Percentiles rank a stretch among this genome's conserved stretches.
These are phyloP conservation scores for Abscondita cerata DNA, from an alignment of 2,888 invertebrate genomes.

Conservation along the genomic window DNA sequence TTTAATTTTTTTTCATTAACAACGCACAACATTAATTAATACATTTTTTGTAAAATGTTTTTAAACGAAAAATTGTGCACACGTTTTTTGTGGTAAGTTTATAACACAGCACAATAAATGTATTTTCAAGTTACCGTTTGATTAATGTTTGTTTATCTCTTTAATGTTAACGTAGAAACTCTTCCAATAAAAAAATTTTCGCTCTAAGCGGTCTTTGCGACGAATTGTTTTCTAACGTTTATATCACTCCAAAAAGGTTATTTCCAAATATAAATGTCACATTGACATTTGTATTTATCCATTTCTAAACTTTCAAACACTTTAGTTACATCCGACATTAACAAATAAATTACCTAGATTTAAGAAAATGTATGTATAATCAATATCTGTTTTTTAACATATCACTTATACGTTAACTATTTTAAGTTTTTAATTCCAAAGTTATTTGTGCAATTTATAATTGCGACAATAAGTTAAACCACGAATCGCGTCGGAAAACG, in stretches of 20 bases:
- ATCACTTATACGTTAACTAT: too few relatives aligned
- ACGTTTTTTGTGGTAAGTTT: too few relatives aligned
- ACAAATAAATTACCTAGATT: neutral
- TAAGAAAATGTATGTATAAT: neutral
- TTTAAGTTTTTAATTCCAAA: neutral
- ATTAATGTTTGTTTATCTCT: too few relatives aligned
- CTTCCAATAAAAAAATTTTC: too few relatives aligned
- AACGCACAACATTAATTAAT: constrained; percentile 1
- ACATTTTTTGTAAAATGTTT: too few relatives aligned
- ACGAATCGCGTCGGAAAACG: constrained; percentile 25
- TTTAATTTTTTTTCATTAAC: neutral
- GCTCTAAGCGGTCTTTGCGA: neutral
- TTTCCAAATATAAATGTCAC: constrained; percentile 17
- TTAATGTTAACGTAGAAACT: too few relatives aligned
- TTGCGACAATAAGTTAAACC: neutral
- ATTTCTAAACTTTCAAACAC: constrained; percentile 15
- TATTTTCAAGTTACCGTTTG: too few relatives aligned
- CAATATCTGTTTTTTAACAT: neutral
- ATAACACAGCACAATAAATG: too few relatives aligned
- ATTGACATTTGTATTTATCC: constrained; percentile 18
- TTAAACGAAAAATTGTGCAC: too few relatives aligned
- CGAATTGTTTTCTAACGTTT: constrained; percentile 8
- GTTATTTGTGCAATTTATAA: neutral
- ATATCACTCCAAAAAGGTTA: constrained; percentile 23
- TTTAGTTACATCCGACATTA: neutral